These are phyloP conservation scores for Capitulum mitella DNA, from an alignment of 2,888 invertebrate species.

Conservation along the genomic window DNA sequence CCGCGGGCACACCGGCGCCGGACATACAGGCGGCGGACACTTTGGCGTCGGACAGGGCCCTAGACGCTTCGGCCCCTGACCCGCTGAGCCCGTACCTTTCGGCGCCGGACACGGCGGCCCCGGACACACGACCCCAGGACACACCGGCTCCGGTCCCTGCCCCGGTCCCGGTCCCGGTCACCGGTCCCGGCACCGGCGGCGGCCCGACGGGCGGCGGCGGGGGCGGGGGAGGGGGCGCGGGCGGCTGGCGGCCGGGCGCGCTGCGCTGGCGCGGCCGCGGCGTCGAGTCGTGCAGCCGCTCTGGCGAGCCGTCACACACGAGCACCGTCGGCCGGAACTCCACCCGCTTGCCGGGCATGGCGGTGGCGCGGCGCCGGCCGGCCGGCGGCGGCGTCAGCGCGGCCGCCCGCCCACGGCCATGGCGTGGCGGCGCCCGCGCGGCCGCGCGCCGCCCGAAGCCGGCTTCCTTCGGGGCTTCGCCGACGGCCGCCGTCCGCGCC, in stretches of 20 bases:
- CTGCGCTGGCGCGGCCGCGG: conserved; percentile 5
- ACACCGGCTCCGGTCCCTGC: too few relatives aligned
- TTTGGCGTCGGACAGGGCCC: too few relatives aligned
- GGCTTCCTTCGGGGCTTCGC: not conserved
- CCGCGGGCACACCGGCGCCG: not conserved
- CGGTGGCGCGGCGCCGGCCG: too few relatives aligned
- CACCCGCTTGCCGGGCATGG: conserved; percentile 13
- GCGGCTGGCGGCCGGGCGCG: not conserved
- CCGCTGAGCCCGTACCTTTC: too few relatives aligned
- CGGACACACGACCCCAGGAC: not conserved
- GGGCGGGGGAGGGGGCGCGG: not conserved
- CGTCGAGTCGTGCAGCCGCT: conserved; percentile 21
- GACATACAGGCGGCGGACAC: not conserved
- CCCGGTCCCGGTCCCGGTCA: too few relatives aligned
- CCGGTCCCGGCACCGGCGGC: not conserved
- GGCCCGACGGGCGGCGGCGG: not conserved
- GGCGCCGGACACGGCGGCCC: too few relatives aligned
- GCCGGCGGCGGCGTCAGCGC: too few relatives aligned
- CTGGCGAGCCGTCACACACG: conserved; percentile 11
- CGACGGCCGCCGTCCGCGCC: not conserved
- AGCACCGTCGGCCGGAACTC: conserved; percentile 18
- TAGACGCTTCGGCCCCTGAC: too few relatives aligned
- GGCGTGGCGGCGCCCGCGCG: too few relatives aligned
- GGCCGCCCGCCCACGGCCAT: not conserved
- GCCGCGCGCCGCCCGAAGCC: not conserved